Percentiles rank a stretch among this genome's conserved stretches.
phyloP scores from a whole-genome alignment of 1,140 invertebrate species.

The Neodiprion virginianus region DNA sequence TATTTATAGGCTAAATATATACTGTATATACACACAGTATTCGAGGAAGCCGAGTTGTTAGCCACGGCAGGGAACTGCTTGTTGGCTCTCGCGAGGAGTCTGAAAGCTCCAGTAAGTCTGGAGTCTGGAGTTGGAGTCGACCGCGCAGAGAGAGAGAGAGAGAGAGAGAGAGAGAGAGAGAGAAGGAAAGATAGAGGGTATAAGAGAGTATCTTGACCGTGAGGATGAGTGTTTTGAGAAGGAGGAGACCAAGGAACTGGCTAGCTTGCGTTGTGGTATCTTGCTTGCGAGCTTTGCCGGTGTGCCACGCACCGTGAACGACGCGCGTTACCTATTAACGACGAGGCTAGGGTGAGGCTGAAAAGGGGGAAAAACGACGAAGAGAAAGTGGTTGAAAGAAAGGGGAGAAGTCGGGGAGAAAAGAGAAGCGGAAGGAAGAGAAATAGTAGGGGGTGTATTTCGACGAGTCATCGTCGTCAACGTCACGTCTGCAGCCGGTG shows the following conservation, averaged over 20 bases:
- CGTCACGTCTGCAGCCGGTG: no score
- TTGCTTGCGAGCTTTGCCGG: no score
- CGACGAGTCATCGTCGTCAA: no score
- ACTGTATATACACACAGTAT: no score
- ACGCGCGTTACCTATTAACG: slow-evolving; percentile 3
- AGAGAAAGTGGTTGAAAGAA: background rate
- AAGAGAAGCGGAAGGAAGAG: background rate
- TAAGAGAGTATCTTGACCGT: background rate
- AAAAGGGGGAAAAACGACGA: background rate
- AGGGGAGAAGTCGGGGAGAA: background rate
- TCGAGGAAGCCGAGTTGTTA: no score
- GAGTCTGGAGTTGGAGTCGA: background rate
- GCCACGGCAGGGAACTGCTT: no score
- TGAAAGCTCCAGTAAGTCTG: background rate
- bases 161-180: background rate
- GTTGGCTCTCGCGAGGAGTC: background rate
- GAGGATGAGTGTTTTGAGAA: background rate
- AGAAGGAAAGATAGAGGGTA: background rate
- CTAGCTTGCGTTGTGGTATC: no score
- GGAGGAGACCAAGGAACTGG: background rate
- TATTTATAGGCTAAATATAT: no score
- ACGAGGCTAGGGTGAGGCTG: background rate
- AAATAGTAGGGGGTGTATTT: no score
- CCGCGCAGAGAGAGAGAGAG: background rate
- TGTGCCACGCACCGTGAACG: background rate